A percentile compares a stretch with the other conserved stretches of the same genome.
phyloP scores from a whole-genome alignment of 2,797 vertebrate genomes.

The Spheniscus humboldti region DNA sequence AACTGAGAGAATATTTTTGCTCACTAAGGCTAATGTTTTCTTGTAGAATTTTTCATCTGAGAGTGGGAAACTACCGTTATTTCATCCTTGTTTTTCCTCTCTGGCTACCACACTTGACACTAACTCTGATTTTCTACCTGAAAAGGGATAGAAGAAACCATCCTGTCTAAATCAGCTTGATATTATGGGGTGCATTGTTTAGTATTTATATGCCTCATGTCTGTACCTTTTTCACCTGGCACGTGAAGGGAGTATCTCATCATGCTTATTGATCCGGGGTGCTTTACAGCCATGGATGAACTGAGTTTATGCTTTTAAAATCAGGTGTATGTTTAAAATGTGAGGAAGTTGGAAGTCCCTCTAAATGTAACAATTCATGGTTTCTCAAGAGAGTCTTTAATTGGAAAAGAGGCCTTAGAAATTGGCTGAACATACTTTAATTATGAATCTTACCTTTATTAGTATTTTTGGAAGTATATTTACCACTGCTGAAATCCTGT shows the following conservation, averaged over 20 bases:
- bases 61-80: not conserved
- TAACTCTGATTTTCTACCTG: not conserved
- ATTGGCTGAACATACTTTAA: not conserved
- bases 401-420: not conserved
- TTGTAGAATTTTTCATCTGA: not conserved
- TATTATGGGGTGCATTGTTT: not conserved
- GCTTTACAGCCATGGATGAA: not conserved
- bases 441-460: not conserved
- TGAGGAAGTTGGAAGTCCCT: not conserved
- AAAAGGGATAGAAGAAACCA: not conserved
- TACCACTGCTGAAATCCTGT: not conserved
- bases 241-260: not conserved
- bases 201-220: not conserved
- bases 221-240: not conserved
- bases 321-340: not conserved
- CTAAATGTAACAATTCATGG: not conserved
- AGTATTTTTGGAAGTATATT: not conserved
- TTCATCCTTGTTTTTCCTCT: constrained; percentile 7
- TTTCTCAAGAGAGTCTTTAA: not conserved
- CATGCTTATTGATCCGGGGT: not conserved
- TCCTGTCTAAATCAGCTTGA: not conserved
- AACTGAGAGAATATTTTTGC: not conserved
- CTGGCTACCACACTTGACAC: not conserved
- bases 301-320: not conserved
- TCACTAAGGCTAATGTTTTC: not conserved